Conservation (phyloP, 2,113 vertebrate species). For the Thalassarche chlororhynchos region DNA sequence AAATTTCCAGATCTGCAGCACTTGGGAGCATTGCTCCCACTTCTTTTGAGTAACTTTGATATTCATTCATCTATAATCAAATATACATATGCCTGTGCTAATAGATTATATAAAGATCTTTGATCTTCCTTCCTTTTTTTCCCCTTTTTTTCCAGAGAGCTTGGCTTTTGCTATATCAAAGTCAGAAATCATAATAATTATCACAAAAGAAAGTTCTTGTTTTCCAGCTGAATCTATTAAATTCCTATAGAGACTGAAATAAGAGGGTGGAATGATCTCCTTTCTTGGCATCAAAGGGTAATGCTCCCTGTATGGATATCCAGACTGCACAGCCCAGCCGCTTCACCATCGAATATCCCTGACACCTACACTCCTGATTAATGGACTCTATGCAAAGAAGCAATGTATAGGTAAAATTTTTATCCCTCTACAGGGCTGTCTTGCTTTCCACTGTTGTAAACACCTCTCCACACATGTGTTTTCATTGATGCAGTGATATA, state of each 20-base stretch:
- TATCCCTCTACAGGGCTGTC: background rate
- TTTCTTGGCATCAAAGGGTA: background rate
- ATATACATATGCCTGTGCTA: background rate
- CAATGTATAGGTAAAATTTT: background rate
- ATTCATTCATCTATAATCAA: background rate
- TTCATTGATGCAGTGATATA: background rate
- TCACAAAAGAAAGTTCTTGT: background rate
- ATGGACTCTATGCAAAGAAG: background rate
- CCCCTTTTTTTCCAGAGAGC: background rate
- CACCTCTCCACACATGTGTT: background rate
- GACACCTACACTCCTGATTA: background rate
- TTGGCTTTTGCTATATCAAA: background rate
- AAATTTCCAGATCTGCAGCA: background rate
- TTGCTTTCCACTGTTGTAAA: background rate
- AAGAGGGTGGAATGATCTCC: background rate
- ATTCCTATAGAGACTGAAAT: background rate
- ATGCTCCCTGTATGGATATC: background rate
- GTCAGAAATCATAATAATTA: background rate
- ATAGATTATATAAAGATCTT: background rate
- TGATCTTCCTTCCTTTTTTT: background rate
- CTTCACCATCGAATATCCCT: background rate
- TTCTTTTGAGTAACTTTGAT: background rate
- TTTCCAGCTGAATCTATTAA: background rate
- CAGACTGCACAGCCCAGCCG: background rate
- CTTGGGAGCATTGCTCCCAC: background rate